Base-by-base conservation (phyloP, 2,797 vertebrate genomes). In the Pangasius djambal region DNA sequence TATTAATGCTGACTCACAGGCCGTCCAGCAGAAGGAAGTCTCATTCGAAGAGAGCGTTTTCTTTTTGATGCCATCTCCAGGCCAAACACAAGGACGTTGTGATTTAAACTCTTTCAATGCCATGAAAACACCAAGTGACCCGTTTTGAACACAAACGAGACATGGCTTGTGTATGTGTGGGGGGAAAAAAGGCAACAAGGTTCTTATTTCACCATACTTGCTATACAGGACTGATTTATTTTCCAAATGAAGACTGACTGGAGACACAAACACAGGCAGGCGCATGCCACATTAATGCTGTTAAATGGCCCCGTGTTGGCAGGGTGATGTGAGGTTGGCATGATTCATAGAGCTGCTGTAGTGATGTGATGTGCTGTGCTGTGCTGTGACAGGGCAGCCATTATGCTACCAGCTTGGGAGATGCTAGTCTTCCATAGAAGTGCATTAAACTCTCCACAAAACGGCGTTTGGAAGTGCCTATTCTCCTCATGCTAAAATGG, bases 221-320 rank as follows among this genome's bases (percentile, higher is more conserved):
- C 74, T 87, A 75, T 10, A 52, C 78, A 84, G 87, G 85, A 89
- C 28, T 90, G 94, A 91, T 95, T 96, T 95, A 95, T 94, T 92
- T 93, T 89, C 88, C 91, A 94, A 96, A 95, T 94, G 93, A 96
- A 94, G 93, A 95, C 92, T 92, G 93, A 95, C 94, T 94, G 92
- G 88, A 92, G 92, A 95, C 93, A 94, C 93, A 94, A 92, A 89
- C 86, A 90, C 86, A 67, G 75, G 87, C 88, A 57, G 84, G 89
- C 88, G 31, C 83, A 87, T 70, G 78, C 88, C 94, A 94, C 92
- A 92, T 94, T 94, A 94, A 96, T 92, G 94, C 94, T 94, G 94
- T 95, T 92, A 91, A 92, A 91, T 74, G 92, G 95, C 92, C 91
- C 86, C 67, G 15, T 84, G 91, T 85, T 91, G 92, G 92, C 52